Evolutionary conservation across 2,888 invertebrate species (phyloP), one percentile per base, ranked within the genome.

Genomic region (Dione juno): DNA sequence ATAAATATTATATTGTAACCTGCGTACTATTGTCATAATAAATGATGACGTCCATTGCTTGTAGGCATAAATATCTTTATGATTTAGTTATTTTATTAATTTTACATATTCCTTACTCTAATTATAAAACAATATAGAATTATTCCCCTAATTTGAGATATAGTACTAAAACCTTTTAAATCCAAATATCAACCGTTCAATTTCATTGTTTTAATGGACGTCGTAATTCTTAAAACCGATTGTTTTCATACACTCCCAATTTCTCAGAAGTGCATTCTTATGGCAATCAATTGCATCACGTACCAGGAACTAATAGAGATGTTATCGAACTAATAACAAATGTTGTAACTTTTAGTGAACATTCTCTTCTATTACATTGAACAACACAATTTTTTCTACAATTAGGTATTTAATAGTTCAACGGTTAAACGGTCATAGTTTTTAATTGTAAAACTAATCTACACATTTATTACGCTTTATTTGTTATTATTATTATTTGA

Each of bases 221-320:
- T 19, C 19, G 8, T 13, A 45, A 50, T 64, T 48, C 64, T 64
- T 16, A 11, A 50, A 64, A 13, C 8, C 48, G 37, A 57, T 72
- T 67, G 41, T 67, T 61, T 67, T 65, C 43, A 52, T 58, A 67
- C 43, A 21, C 58, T 58, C 41, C 66, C 53, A 67, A 64, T 63
- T 70, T 65, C 54, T 65, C 50, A 53, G 50, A 67, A 68, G 52
- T 41, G 67, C 69, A 74, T 69, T 71, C 71, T 69, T 71, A 67
- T 43, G 53, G 48, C 54, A 65, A 71, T 71, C 59, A 21, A 66
- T 76, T 76, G 65, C 74, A 57, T 73, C 67, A 74, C 13, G 70
- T 81, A 81, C 81, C 61, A 72, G 79, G 79, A 82, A 81, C 69
- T 68, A 74, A 78, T 76, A 74, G 72, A 76, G 79, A 80, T 77